phyloP scores from a whole-genome alignment of 2,797 vertebrate genomes.

The Etheostoma perlongum region DNA sequence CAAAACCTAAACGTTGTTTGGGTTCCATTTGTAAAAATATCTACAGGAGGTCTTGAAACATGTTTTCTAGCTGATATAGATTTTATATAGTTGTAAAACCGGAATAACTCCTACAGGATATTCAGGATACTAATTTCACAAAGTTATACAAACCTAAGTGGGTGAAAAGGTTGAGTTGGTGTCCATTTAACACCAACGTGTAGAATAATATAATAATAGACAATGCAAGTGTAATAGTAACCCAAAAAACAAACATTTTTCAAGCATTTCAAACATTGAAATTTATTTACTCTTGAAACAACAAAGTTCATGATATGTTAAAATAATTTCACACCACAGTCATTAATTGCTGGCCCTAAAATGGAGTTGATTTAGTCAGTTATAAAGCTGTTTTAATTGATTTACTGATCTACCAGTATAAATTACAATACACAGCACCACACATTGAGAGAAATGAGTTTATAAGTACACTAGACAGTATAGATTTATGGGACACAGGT shows the following conservation, averaged over 20 bases:
- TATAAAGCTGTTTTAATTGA: not conserved
- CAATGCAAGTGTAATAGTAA: not conserved
- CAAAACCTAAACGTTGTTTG: not conserved
- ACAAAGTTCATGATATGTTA: conserved; percentile 27
- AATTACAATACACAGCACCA: conserved; percentile 30
- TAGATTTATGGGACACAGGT: not conserved
- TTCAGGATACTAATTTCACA: not conserved
- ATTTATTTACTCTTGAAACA: conserved; percentile 60
- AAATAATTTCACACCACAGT: conserved; percentile 39
- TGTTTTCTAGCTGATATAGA: not conserved
- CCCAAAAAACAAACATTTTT: conserved; percentile 3
- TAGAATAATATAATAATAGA: no score
- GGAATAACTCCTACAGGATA: not conserved
- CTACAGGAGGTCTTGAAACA: no score
- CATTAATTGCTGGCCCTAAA: conserved; percentile 12
- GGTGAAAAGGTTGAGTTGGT: not conserved
- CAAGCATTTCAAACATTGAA: conserved; percentile 6
- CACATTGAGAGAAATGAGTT: not conserved
- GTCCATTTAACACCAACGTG: not conserved
- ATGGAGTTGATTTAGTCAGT: not conserved
- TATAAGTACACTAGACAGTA: conserved; percentile 16
- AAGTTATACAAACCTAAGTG: not conserved
- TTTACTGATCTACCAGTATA: conserved; percentile 11
- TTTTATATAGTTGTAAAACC: not conserved
- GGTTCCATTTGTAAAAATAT: not conserved